Percentiles rank a stretch among this genome's conserved stretches.
phyloP scores from a whole-genome alignment of 2,888 invertebrate genomes.

The Oscheius onirici region DNA sequence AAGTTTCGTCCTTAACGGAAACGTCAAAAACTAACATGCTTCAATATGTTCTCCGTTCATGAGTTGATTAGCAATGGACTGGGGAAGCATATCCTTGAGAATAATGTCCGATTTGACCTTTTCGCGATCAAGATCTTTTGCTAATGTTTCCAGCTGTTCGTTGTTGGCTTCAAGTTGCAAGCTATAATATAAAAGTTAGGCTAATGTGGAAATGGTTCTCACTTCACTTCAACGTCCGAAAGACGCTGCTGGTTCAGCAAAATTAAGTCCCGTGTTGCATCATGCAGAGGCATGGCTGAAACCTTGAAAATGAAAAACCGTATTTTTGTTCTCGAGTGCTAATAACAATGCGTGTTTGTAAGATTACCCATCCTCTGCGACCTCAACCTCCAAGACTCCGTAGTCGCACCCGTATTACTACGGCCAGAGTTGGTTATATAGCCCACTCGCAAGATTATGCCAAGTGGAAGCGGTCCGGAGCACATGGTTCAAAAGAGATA shows the following conservation, averaged over 20 bases:
- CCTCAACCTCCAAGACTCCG: too few species aligned
- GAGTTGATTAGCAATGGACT: constrained; percentile 69
- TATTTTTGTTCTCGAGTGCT: too few species aligned
- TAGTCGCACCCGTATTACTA: too few species aligned
- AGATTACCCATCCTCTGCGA: too few species aligned
- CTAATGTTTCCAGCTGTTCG: constrained; percentile 71
- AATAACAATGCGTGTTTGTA: too few species aligned
- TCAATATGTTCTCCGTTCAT: constrained; percentile 70
- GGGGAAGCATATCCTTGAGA: constrained; percentile 72
- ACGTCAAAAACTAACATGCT: constrained; percentile 51
- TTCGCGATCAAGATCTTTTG: constrained; percentile 68
- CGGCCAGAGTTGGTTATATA: too few species aligned
- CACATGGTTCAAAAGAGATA: too few species aligned
- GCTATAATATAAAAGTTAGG: constrained; percentile 55
- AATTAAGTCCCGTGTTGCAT: constrained; percentile 70
- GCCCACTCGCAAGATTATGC: too few species aligned
- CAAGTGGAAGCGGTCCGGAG: too few species aligned
- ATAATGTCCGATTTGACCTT: constrained; percentile 67
- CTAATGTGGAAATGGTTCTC: background rate
- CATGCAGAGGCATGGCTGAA: constrained; percentile 68
- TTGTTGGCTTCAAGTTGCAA: constrained; percentile 72
- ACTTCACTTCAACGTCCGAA: constrained; percentile 70
- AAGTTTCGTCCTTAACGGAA: background rate
- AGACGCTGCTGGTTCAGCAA: constrained; percentile 70
- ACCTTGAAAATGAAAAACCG: too few species aligned